Evolutionary conservation across 2,113 vertebrate species (phyloP).

Genomic region (Genyomyrus donnyi): DNA sequence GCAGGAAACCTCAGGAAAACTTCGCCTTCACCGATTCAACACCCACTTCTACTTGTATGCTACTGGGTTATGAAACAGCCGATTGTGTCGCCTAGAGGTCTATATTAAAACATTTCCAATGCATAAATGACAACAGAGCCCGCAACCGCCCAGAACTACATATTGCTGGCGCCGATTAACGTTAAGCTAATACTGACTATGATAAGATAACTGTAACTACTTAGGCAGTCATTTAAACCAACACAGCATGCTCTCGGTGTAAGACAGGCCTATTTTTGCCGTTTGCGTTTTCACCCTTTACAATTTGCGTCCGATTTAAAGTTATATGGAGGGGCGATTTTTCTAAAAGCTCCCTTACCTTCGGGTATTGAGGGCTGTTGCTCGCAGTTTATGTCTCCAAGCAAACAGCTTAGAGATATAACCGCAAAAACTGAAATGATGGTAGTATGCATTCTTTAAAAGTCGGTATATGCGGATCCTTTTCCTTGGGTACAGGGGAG

Average conservation of each 20-base stretch:
- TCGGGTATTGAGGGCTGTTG: slow-evolving; percentile 34
- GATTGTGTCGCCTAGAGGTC: background rate
- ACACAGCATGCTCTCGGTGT: background rate
- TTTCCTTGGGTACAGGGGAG: background rate
- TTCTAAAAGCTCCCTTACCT: slow-evolving; percentile 40
- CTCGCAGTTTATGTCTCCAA: slow-evolving; percentile 22
- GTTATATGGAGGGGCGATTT: background rate
- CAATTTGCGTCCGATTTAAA: background rate
- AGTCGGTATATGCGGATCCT: background rate
- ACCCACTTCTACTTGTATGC: background rate
- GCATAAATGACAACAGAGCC: background rate
- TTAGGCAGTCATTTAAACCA: background rate
- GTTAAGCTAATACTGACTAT: background rate
- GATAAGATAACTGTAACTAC: background rate
- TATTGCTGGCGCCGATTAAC: background rate
- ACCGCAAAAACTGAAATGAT: background rate
- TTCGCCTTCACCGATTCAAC: background rate
- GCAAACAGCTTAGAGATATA: background rate
- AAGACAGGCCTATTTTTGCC: background rate
- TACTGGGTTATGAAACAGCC: background rate
- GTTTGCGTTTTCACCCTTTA: background rate
- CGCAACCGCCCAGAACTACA: background rate
- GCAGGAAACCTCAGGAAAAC: slow-evolving; percentile 8
- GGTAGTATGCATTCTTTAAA: slow-evolving; percentile 29
- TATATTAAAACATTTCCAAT: background rate